Conservation (phyloP, 2,113 vertebrate species). For the Alligator mississippiensis region DNA sequence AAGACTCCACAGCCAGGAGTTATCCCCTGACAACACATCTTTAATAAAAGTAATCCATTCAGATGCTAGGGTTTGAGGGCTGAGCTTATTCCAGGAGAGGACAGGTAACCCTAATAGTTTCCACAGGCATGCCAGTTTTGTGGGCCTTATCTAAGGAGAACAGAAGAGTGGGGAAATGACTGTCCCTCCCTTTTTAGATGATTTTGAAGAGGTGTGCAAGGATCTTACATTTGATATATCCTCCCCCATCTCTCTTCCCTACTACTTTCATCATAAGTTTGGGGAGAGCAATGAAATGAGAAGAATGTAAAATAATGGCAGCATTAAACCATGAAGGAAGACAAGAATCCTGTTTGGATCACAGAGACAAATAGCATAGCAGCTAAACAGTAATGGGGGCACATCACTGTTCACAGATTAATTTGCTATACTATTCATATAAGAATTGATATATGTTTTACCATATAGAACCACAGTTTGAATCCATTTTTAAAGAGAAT, state of each 20-base stretch:
- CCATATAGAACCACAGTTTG: too few relatives aligned
- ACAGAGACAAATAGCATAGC: too few relatives aligned
- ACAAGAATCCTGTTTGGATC: neutral
- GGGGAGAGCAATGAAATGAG: neutral
- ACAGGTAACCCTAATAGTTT: neutral
- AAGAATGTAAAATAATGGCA: neutral
- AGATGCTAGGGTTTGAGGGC: neutral
- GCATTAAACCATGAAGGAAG: neutral
- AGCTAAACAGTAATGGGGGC: too few relatives aligned
- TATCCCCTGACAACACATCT: neutral
- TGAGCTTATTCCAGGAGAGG: neutral
- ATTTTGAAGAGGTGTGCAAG: neutral
- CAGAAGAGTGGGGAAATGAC: neutral
- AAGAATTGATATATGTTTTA: too few relatives aligned
- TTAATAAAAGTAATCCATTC: accelerated
- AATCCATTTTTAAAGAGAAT: too few relatives aligned
- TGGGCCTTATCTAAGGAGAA: neutral
- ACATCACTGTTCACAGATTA: too few relatives aligned
- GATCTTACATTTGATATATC: neutral
- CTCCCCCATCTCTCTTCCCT: neutral
- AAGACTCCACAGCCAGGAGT: neutral
- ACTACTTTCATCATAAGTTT: neutral
- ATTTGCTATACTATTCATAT: too few relatives aligned
- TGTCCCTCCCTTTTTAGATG: neutral
- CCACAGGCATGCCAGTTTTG: neutral